These are phyloP conservation scores for Eira barbara DNA, from an alignment of 2,113 vertebrate genomes.

Conservation along the genomic window DNA sequence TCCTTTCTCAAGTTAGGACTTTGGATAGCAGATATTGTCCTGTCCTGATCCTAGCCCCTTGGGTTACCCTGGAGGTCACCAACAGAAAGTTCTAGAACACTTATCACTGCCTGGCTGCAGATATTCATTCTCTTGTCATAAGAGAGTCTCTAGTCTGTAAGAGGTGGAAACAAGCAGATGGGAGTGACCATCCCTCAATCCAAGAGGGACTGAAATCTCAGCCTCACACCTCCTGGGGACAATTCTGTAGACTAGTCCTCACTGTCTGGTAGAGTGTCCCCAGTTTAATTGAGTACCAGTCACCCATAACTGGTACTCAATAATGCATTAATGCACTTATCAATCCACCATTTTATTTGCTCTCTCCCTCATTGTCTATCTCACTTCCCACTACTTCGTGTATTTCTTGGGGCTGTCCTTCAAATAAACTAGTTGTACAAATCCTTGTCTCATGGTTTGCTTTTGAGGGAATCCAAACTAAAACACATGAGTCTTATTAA, in stretches of 20 bases:
- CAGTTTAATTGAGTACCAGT: background rate
- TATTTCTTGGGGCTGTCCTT: background rate
- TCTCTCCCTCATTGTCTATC: background rate
- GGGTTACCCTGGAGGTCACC: background rate
- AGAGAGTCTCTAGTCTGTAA: background rate
- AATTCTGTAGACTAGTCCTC: background rate
- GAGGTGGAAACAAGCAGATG: background rate
- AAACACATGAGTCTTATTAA: background rate
- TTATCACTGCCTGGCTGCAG: background rate
- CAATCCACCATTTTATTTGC: background rate
- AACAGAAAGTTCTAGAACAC: background rate
- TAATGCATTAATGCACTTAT: background rate
- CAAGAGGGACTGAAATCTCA: background rate
- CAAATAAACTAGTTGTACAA: background rate
- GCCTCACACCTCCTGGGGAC: background rate
- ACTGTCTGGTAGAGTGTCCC: accelerated
- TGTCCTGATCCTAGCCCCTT: accelerated
- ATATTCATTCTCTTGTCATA: background rate
- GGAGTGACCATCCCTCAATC: background rate
- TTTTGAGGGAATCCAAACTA: background rate
- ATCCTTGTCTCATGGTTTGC: background rate
- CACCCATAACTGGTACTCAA: background rate
- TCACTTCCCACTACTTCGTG: background rate
- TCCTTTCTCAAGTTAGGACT: background rate
- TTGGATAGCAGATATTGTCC: background rate